Percentiles rank a stretch among this genome's conserved stretches.
Evolutionary conservation across 2,113 vertebrate species (phyloP).

Genomic region (Nicator chloris): DNA sequence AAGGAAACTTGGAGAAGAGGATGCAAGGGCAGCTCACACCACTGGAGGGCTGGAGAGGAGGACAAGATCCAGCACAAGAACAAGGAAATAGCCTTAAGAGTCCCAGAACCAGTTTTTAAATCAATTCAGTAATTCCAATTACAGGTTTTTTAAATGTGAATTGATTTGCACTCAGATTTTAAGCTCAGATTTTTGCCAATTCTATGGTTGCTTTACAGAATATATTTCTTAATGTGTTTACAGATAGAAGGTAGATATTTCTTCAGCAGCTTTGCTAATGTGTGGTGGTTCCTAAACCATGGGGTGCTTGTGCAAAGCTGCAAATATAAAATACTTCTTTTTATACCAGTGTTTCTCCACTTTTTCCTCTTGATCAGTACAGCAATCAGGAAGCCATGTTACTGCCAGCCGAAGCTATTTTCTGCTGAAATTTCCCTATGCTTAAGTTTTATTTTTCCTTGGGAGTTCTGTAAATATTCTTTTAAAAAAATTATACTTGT

Average conservation of each 20-base stretch:
- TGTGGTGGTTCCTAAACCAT: not conserved
- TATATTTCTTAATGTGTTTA: not conserved
- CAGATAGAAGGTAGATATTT: not conserved
- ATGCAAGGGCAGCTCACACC: not conserved
- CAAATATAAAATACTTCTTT: not conserved
- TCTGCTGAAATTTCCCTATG: not conserved
- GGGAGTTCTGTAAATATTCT: slow-evolving; percentile 42
- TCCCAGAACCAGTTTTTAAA: not conserved
- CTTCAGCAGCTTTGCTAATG: not conserved
- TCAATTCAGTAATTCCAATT: not conserved
- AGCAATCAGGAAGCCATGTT: not conserved
- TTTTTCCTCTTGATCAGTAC: not conserved
- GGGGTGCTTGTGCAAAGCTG: not conserved
- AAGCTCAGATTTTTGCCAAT: not conserved
- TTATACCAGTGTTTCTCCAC: not conserved
- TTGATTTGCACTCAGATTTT: not conserved
- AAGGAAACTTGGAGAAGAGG: not conserved
- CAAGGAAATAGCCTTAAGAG: not conserved
- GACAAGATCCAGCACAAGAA: slow-evolving; percentile 38
- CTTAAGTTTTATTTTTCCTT: not conserved
- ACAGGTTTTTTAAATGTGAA: not conserved
- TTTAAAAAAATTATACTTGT: not conserved
- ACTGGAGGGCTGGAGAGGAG: not conserved
- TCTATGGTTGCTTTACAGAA: not conserved
- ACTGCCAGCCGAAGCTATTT: not conserved